These are phyloP conservation scores for Spatula versicolor DNA, from an alignment of 2,797 vertebrate genomes.

Conservation along the genomic window DNA sequence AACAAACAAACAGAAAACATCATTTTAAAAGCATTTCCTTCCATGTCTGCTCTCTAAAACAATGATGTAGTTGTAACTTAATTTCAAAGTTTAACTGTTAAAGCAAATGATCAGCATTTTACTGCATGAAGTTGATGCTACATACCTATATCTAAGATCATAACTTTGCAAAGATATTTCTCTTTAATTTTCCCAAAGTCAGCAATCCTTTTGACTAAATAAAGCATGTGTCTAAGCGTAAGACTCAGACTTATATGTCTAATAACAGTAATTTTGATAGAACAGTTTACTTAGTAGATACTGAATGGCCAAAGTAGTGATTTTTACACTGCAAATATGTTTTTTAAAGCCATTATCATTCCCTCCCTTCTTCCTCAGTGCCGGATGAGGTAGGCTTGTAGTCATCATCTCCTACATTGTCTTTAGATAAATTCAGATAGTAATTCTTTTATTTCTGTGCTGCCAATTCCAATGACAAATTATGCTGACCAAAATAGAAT, in stretches of 20 bases:
- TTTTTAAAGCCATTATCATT: conserved; percentile 28
- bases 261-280: conserved; percentile 35
- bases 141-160: not conserved
- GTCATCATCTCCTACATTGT: not conserved
- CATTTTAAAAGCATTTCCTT: not conserved
- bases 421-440: conserved; percentile 60
- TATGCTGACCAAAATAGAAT: conserved; percentile 67
- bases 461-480: conserved; percentile 61
- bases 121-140: not conserved
- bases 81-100: not conserved
- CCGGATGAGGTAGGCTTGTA: conserved; percentile 26
- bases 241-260: not conserved
- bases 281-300: conserved; percentile 23
- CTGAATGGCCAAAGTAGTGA: not conserved
- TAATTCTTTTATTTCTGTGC: conserved; percentile 65
- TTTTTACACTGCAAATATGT: conserved; percentile 32
- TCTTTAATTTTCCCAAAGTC: conserved; percentile 2
- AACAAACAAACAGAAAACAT: not conserved
- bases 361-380: conserved; percentile 6
- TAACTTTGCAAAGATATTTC: not conserved
- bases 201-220: conserved; percentile 11
- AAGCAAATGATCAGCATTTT: conserved; percentile 14
- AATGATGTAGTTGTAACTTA: not conserved
- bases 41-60: not conserved
- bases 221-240: not conserved